A percentile compares a stretch with the other conserved stretches of the same genome.
These are phyloP conservation scores for Panurus biarmicus DNA, from an alignment of 2,113 vertebrate species.

Conservation along the genomic window DNA sequence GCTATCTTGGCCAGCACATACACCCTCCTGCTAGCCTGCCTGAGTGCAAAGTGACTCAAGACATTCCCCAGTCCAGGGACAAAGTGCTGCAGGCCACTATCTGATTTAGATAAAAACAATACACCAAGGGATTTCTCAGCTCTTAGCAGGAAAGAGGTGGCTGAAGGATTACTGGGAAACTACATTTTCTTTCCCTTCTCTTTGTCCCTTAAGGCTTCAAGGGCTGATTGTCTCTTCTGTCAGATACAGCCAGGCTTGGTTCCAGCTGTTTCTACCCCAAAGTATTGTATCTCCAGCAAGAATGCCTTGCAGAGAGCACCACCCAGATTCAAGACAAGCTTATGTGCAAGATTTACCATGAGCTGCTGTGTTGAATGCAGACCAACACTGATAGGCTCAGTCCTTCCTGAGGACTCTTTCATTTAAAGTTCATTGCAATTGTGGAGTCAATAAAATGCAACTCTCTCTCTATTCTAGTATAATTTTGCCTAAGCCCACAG, in stretches of 20 bases:
- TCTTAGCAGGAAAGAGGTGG: background rate
- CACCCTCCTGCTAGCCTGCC: background rate
- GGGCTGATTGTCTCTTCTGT: background rate
- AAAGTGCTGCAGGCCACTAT: conserved; percentile 8
- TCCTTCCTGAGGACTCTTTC: background rate
- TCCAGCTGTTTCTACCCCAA: background rate
- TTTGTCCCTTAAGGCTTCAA: background rate
- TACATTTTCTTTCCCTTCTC: background rate
- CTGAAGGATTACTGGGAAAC: background rate
- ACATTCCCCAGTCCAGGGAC: background rate
- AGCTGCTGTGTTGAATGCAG: background rate
- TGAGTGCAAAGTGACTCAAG: conserved; percentile 51
- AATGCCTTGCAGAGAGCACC: background rate
- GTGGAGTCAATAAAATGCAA: background rate
- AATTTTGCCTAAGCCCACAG: background rate
- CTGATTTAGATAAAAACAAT: conserved; percentile 3
- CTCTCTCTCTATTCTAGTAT: background rate
- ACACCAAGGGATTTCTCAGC: background rate
- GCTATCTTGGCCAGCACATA: conserved; percentile 15
- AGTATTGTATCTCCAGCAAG: background rate
- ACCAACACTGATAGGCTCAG: background rate
- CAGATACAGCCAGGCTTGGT: background rate
- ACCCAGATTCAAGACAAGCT: background rate
- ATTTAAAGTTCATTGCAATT: background rate
- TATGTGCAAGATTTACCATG: accelerated